Evolutionary conservation across 64 coral and sea anemone genomes (phyloP), one percentile per base, ranked within the genome.

Genomic region (Stichodactyla helianthus): DNA sequence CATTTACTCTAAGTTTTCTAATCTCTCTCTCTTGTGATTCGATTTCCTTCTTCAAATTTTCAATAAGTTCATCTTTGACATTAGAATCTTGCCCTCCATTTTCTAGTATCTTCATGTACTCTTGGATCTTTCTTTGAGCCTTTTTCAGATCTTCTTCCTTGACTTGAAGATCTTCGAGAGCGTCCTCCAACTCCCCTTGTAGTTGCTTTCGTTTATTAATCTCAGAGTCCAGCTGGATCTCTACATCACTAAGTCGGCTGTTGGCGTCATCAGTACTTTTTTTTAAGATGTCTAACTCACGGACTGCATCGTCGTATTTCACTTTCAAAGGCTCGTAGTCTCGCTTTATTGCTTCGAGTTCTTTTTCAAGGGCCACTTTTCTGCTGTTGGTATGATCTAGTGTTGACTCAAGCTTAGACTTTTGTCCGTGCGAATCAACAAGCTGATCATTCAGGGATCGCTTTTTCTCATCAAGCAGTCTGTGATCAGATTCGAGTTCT

Each of bases 81-180:
- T 96, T 89, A 5, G 88, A 93, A 31, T 92, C 83, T 16, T 63
- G 28, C 19, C 56, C 59, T 58, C 83, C 94, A 63, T 87, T 89
- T 57, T 96, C 92, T 12, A 93, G 50, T 68, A 96, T 93, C 20
- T 88, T 84, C 59, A 87, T 83, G 17, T 90, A 87, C 50, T 96
- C 94, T 86, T 96, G 91, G 4, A 96, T 79, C 76, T 92, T 87
- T 6, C 94, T 88, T 87, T 90, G 88, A 56, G 88, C 86, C 68
- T 96, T 92, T 19, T 92, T 65, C 10, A 93, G 26, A 12, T 96
- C 94, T 55, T 92, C 91, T 23, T 96, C 86, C 50, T 93, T 96
- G 31, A 85, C 78, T 16, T 90, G 84, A n/a, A 96, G 53, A 54
- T 92, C 94, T 53, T 83, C 88, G 5, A 84, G 27, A 7, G 83